These are phyloP conservation scores for Embidobia sp. DNA, from an alignment of 2,888 invertebrate species.

Conservation along the genomic window DNA sequence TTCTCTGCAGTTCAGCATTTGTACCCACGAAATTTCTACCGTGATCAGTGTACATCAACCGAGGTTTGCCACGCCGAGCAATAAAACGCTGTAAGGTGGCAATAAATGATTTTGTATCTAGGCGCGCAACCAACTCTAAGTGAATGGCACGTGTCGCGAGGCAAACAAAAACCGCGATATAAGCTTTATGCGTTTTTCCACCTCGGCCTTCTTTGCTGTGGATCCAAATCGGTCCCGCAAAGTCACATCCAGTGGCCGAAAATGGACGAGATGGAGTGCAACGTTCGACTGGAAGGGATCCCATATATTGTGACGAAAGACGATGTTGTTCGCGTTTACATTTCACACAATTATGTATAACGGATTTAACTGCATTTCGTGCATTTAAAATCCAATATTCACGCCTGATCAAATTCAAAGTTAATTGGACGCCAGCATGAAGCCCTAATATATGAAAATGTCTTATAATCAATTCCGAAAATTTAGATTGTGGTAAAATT, in stretches of 20 bases:
- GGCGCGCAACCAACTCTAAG: no score
- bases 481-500: background rate
- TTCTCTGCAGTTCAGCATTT: no score
- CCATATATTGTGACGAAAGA: background rate
- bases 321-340: background rate
- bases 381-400: conserved; percentile 3
- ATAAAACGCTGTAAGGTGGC: no score
- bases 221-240: background rate
- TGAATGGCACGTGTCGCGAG: no score
- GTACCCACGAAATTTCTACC: no score
- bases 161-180: no score
- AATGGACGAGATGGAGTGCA: background rate
- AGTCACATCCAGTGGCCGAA: background rate
- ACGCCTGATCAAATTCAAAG: background rate
- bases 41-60: no score
- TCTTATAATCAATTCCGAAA: background rate
- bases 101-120: no score
- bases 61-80: no score
- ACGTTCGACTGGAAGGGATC: background rate
- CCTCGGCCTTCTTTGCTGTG: no score
- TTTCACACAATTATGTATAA: conserved; percentile 3
- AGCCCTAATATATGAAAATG: background rate
- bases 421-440: background rate
- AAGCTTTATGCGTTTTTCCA: no score
- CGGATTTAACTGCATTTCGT: background rate